Conservation (phyloP, 2,113 vertebrate genomes). For the Corythaeola cristata region DNA sequence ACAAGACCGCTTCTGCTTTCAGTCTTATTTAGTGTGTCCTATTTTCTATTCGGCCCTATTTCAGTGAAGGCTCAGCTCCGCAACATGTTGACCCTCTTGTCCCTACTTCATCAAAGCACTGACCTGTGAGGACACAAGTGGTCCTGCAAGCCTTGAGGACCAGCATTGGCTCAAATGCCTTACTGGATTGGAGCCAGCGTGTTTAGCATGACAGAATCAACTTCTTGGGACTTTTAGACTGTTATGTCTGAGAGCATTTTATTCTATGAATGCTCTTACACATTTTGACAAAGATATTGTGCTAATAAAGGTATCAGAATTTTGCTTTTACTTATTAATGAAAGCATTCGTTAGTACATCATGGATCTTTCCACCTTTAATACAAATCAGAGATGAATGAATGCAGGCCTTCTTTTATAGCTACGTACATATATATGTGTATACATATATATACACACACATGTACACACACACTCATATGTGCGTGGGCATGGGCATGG, state of each 20-base stretch:
- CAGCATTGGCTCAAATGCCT: neutral
- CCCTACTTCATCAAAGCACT: neutral
- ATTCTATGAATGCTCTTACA: neutral
- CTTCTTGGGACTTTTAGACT: neutral
- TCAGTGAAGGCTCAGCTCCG: neutral
- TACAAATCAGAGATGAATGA: neutral
- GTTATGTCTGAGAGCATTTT: neutral
- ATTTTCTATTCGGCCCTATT: neutral
- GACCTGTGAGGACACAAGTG: neutral
- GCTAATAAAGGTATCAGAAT: neutral
- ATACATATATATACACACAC: rapidly evolving
- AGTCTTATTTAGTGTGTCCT: neutral
- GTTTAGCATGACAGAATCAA: neutral
- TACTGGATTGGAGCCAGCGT: neutral
- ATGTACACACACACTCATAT: neutral
- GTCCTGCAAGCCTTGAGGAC: neutral
- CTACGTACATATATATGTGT: neutral
- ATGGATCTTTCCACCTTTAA: neutral
- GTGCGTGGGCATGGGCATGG: rapidly evolving
- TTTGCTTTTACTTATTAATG: neutral
- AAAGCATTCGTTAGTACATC: neutral
- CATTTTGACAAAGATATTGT: neutral
- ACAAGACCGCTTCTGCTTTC: neutral
- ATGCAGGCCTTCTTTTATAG: neutral
- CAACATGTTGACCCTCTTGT: neutral